Conservation (phyloP, 2,113 vertebrate genomes). For the Indicator indicator region DNA sequence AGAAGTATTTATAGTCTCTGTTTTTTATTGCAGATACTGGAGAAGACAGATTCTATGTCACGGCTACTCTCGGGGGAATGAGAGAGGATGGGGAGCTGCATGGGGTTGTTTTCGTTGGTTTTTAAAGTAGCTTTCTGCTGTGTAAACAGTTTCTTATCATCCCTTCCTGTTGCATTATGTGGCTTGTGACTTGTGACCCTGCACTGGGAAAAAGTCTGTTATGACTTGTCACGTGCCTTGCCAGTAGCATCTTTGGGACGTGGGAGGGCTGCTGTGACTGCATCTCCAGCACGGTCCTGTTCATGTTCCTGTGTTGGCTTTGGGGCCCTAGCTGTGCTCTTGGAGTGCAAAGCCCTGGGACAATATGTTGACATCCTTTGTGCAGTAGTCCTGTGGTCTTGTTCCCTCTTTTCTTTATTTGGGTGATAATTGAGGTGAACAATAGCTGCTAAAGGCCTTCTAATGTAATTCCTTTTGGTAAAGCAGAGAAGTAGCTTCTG, state of each 20-base stretch:
- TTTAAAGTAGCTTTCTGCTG: background rate
- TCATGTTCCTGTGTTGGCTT: background rate
- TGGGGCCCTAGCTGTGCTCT: background rate
- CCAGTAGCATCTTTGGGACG: background rate
- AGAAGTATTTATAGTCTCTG: background rate
- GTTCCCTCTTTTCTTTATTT: background rate
- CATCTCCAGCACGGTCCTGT: fast-evolving
- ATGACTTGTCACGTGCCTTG: background rate
- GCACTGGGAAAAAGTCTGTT: background rate
- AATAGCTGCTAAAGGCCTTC: background rate
- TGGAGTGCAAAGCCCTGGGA: background rate
- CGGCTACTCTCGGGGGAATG: background rate
- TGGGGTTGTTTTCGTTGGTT: background rate
- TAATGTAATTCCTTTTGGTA: background rate
- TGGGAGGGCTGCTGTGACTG: background rate
- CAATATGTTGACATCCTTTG: fast-evolving
- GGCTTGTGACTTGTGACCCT: background rate
- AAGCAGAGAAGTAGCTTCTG: background rate
- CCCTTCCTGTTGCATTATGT: background rate
- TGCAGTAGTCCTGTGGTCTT: background rate
- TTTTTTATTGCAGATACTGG: background rate
- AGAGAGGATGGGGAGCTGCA: background rate
- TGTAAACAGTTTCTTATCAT: background rate
- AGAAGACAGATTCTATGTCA: background rate
- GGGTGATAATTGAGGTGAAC: fast-evolving